Evolutionary conservation across 2,888 invertebrate genomes (phyloP), one percentile per base, ranked within the genome.

Genomic region (Aleiodes testaceus): DNA sequence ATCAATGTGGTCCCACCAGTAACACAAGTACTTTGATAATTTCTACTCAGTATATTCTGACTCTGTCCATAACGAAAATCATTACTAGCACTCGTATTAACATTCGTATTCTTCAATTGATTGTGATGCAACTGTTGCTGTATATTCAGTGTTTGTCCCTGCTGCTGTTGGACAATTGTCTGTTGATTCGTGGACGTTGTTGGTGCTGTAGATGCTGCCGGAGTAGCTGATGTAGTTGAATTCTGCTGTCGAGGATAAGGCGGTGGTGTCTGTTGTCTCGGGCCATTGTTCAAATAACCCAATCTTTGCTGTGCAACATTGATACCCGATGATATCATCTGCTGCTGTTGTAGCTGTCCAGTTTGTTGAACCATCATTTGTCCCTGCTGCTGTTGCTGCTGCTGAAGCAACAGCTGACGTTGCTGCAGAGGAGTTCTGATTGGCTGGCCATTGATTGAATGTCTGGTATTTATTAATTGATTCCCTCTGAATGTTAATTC

Each of bases 11-110:
- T 63, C 63, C 72, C n/a, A 64, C 16, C 65, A 20, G 77, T 26
- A 26, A 26, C 26, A 26, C 26, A 26, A 5, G 26, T 69, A 49
- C 73, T 47, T 47, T 77, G 78, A 74, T 80, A 85, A 81, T 85
- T 87, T 84, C 87, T 84, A 74, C 86, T 87, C 44, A 87, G 80
- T 44, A 86, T 86, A 75, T 87, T 87, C 73, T 87, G 87, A 74
- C 85, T 87, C 71, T 86, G 87, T 66, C 87, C 87, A 66, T 87
- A 87, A 59, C 86, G 87, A 79, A 87, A 87, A 79, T 87, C 87
- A 74, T 79, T 85, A 50, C 82, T 85, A 53, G 85, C 83, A 61
- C 84, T 84, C 2, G 85, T 84, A 69, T 87, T 87, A 9, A 87
- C 79, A 67, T 87, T 87, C 20, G 82, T 75, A 55, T 83, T 86